Percentiles rank a stretch among this genome's conserved stretches.
phyloP scores from a whole-genome alignment of 2,888 invertebrate species.

The Leptopilina syphax region DNA sequence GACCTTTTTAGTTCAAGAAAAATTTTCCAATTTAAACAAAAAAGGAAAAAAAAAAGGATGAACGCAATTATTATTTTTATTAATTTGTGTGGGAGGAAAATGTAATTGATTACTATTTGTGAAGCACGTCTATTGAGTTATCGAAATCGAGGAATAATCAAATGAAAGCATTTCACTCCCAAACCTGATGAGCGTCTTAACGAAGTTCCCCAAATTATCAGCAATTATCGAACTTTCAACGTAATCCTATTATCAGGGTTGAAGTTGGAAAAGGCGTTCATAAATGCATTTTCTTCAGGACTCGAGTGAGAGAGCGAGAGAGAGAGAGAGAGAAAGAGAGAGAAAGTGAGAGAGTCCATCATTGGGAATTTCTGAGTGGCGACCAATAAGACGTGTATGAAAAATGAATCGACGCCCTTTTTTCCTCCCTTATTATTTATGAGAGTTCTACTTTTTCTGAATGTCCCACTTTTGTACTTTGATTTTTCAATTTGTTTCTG shows the following conservation, averaged over 20 bases:
- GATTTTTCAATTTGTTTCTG: no score
- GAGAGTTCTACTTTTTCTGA: no score
- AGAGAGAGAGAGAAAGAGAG: no score
- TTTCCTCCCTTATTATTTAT: no score
- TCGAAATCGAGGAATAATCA: constrained; percentile 75
- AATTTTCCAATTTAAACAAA: no score
- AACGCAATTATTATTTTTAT: no score
- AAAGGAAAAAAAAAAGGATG: no score
- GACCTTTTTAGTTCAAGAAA: no score
- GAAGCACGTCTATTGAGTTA: constrained; percentile 68
- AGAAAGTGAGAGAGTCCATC: background rate
- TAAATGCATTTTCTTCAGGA: constrained; percentile 70
- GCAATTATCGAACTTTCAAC: constrained; percentile 76
- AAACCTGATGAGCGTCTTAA: constrained; percentile 76
- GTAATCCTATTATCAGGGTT: constrained; percentile 73
- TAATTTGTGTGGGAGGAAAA: background rate
- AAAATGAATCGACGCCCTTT: no score
- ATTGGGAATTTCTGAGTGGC: constrained; percentile 28
- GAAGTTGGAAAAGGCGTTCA: constrained; percentile 72
- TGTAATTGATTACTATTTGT: constrained; percentile 56
- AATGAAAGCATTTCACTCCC: constrained; percentile 74
- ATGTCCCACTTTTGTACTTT: no score
- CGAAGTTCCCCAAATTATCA: constrained; percentile 76
- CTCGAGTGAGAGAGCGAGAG: background rate
- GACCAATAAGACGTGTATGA: constrained; percentile 29